These are phyloP conservation scores for Melanotaenia maccullochi DNA, from an alignment of 2,797 vertebrate genomes.

Conservation along the genomic window DNA sequence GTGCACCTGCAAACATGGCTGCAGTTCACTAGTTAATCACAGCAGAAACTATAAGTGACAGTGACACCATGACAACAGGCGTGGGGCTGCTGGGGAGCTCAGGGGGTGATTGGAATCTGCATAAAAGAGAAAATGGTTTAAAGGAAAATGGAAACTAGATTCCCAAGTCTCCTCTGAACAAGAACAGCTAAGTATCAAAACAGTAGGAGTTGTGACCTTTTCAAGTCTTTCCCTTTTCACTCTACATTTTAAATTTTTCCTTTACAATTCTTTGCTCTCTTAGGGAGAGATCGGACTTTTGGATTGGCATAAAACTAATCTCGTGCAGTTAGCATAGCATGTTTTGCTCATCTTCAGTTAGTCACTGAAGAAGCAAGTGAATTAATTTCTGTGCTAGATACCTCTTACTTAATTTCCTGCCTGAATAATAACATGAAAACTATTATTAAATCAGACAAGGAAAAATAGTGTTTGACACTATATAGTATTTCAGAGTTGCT, in stretches of 20 bases:
- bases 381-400: constrained; percentile 12
- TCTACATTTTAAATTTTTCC: constrained; percentile 25
- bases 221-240: constrained; percentile 31
- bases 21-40: constrained; percentile 70
- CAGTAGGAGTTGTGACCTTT: constrained; percentile 52
- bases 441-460: constrained; percentile 12
- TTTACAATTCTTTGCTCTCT: constrained; percentile 13
- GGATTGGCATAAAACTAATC: constrained; percentile 40
- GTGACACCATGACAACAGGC: constrained; percentile 70
- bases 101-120: constrained; percentile 21
- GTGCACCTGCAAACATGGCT: constrained; percentile 71
- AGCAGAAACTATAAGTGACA: constrained; percentile 60
- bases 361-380: constrained; percentile 1
- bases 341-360: constrained; percentile 17
- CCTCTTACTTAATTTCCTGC: background rate
- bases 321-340: constrained; percentile 20
- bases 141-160: constrained; percentile 39
- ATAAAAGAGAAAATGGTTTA: constrained; percentile 41
- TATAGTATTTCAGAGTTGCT: constrained; percentile 13
- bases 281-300: constrained; percentile 8
- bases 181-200: constrained; percentile 42
- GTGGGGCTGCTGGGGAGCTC: constrained; percentile 24
- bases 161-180: constrained; percentile 31
- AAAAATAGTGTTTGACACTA: constrained; percentile 14
- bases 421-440: constrained; percentile 4